These are phyloP conservation scores for Leucania comma DNA, from an alignment of 2,888 invertebrate species.

Conservation along the genomic window DNA sequence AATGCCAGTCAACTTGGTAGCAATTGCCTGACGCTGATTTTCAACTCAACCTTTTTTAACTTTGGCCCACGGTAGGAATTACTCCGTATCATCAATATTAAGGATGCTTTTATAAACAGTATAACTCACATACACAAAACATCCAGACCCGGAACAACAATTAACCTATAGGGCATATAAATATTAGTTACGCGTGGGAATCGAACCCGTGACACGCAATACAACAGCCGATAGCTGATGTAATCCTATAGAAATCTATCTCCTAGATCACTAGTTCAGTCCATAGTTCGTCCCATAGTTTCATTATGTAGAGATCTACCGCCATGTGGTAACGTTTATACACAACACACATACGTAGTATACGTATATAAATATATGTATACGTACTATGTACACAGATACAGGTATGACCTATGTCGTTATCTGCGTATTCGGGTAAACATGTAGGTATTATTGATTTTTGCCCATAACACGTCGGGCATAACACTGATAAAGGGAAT, in stretches of 20 bases:
- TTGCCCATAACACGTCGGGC: slow-evolving; percentile 64
- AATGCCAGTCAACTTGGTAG: too few relatives aligned
- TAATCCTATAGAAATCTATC: background rate
- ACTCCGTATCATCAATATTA: too few relatives aligned
- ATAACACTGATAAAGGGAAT: slow-evolving; percentile 65
- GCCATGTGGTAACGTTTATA: slow-evolving; percentile 28
- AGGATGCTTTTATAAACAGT: too few relatives aligned
- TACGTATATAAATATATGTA: background rate
- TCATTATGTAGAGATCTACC: slow-evolving; percentile 37
- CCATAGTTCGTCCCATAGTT: slow-evolving; percentile 6
- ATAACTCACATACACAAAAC: too few relatives aligned
- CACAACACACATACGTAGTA: slow-evolving; percentile 3
- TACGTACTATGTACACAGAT: background rate
- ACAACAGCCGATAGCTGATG: background rate
- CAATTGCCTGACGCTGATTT: too few relatives aligned
- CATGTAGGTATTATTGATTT: slow-evolving; percentile 76
- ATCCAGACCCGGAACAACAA: too few relatives aligned
- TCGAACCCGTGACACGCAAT: too few relatives aligned
- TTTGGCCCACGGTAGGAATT: too few relatives aligned
- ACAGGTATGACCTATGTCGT: slow-evolving; percentile 49
- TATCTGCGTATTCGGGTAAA: slow-evolving; percentile 70
- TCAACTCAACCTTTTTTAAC: too few relatives aligned
- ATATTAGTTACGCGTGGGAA: too few relatives aligned
- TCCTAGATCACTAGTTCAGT: slow-evolving; percentile 12
- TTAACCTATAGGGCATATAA: too few relatives aligned